Evolutionary conservation across 2,113 vertebrate species (phyloP).

Genomic region (Malurus melanocephalus): DNA sequence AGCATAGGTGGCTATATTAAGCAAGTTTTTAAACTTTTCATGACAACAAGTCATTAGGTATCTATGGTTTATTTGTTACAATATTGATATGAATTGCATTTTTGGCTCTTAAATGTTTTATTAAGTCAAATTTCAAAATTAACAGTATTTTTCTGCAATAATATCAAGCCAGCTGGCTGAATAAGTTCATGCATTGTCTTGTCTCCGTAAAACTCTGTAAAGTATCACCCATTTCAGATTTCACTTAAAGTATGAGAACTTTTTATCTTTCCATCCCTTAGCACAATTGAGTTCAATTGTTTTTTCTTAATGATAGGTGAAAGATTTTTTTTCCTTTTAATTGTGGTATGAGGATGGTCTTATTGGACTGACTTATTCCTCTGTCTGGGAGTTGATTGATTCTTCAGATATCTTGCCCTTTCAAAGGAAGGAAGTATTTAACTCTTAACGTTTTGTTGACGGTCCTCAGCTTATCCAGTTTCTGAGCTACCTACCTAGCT

Average conservation of each 20-base stretch:
- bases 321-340: background rate
- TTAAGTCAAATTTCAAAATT: background rate
- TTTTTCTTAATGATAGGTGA: background rate
- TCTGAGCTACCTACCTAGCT: background rate
- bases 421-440: background rate
- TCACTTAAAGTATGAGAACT: background rate
- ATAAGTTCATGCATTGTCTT: background rate
- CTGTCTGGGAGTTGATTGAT: background rate
- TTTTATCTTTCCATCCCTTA: background rate
- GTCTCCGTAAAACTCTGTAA: background rate
- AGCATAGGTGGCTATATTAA: background rate
- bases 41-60: background rate
- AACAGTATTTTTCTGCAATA: background rate
- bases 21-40: background rate
- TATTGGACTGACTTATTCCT: background rate
- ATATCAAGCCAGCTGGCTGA: background rate
- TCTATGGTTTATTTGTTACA: background rate
- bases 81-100: background rate
- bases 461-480: background rate
- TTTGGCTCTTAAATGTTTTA: background rate
- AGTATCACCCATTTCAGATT: background rate
- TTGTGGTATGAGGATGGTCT: background rate
- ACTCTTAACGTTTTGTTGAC: fast-evolving
- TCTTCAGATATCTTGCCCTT: background rate
- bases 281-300: background rate